Conservation (phyloP, 2,888 invertebrate genomes). For the Diaphora mendica region DNA sequence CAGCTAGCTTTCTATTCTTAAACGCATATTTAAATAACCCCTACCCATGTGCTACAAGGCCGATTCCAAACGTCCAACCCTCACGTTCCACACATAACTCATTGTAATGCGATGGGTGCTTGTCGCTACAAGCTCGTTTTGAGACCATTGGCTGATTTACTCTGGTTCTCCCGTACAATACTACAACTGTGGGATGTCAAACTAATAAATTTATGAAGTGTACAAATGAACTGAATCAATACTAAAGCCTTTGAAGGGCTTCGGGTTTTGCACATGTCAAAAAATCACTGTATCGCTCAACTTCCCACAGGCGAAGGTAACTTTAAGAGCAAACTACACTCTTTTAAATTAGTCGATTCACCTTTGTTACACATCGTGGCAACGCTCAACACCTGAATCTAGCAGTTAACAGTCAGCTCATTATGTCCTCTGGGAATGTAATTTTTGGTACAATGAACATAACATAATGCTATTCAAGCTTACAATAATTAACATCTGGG, state of each 20-base stretch:
- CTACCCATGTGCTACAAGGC: not conserved
- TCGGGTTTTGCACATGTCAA: not conserved
- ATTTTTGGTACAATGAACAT: no score
- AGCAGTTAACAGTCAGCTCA: no score
- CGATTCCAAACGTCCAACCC: not conserved
- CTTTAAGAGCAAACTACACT: no score
- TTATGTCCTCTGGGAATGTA: no score
- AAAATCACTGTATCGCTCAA: no score
- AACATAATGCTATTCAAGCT: no score
- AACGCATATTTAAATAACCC: not conserved
- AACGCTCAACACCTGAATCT: no score
- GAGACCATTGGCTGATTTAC: constrained; percentile 33
- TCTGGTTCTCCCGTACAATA: not conserved
- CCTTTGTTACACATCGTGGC: no score
- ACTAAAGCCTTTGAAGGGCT: not conserved
- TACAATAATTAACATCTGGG: no score
- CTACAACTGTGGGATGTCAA: not conserved
- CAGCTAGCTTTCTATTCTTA: not conserved
- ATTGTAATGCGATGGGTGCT: constrained; percentile 25
- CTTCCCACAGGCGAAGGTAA: no score
- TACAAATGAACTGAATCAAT: not conserved
- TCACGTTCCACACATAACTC: constrained; percentile 38
- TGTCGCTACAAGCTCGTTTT: constrained; percentile 25
- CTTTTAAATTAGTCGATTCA: no score
- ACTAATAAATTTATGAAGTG: not conserved